Base-by-base conservation (phyloP, 2,113 vertebrate genomes). In the Holacanthus passer region DNA sequence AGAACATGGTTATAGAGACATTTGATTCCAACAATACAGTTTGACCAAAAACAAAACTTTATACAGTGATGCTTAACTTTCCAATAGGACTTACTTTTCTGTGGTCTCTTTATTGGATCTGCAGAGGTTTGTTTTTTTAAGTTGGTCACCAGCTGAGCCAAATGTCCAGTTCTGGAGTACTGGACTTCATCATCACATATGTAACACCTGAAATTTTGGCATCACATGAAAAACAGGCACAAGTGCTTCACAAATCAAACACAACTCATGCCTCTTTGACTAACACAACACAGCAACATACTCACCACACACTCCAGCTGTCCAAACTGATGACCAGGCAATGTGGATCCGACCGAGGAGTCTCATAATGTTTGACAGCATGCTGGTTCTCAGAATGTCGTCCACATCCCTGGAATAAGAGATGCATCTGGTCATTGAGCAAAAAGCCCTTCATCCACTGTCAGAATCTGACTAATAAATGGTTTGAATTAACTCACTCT, bases 281-380 rank as follows among this genome's bases (percentile, higher is more conserved):
- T 22, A 24, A 20, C 10, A 41, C 19, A 37, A 1, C 5, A 39
- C 16, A 66, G 16, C 8, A 29, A 35, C 7, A 79, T 9, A 79
- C 90, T 96, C 90, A 99, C 98, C 98, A 99, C 13, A 97, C 97
- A 73, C 92, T 96, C 98, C 97, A 99, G 90, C 88, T 96, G 81
- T 98, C 97, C 93, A 97, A 83, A 85, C 90, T 96, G 86, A 99
- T 94, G 85, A 99, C 98, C 84, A 99, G 89, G 79, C 96, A 97
- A 77, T 99, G 98, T 11, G 96, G 93, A 32, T 97, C 97, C 8
- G 98, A 99, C 53, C 96, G 96, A 0, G 97, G 97, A 1, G 94
- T 97, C 88, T 94, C 77, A 32, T 95, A 98, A 91, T 99, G 98
- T 89, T 96, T 97, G 86, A 98, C 82, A 29, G 97, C 97, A 55